Base-by-base conservation (phyloP, 2,113 vertebrate species). In the Stegastes partitus region DNA sequence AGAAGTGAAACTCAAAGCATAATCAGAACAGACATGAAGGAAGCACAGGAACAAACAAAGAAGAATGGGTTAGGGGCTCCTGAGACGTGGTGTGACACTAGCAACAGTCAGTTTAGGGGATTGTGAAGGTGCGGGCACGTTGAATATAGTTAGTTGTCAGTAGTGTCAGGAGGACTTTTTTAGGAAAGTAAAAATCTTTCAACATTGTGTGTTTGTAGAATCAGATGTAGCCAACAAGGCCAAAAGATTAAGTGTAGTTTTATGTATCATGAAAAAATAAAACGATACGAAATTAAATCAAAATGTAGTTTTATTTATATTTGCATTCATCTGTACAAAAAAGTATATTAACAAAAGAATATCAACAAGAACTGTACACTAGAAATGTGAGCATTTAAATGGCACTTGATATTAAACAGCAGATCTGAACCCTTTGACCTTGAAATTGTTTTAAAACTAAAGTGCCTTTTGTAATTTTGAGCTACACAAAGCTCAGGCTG, bases 341-440 rank as follows among this genome's bases (percentile, higher is more conserved):
- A 49, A 62, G 80, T 54, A 68, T 74, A 76, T 53, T 39, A 25
- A 37, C 42, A 83, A 83, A 85, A 68, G 71, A 23, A 53, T 81
- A 87, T 89, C 57, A 87, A 91, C 81, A 92, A 82, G n/a, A 83
- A 81, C 71, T 90, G 54, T 87, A 92, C 84, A 93, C 34, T 67
- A 26, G 51, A 78, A 67, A 81, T 22, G 3, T 50, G 21, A 16
- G 18, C 23, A 72, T 28, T 61, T 21, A 79, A 73, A 70, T 23
- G 15, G 47, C 9, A 49, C 59, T 55, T 74, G 25, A 74, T 58
- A 23, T 64, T 28, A 63, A 19, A 77, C 39, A 79, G 49, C 58
- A 74, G 68, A 87, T 72, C 50, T 74, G 6, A 83, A 69, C 21
- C 14, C n/a, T 2, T n/a, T 44, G 21, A 42, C 76, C 37, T 67